These are phyloP conservation scores for Malacoctenus gilli DNA, from an alignment of 2,797 vertebrate species.

Conservation along the genomic window DNA sequence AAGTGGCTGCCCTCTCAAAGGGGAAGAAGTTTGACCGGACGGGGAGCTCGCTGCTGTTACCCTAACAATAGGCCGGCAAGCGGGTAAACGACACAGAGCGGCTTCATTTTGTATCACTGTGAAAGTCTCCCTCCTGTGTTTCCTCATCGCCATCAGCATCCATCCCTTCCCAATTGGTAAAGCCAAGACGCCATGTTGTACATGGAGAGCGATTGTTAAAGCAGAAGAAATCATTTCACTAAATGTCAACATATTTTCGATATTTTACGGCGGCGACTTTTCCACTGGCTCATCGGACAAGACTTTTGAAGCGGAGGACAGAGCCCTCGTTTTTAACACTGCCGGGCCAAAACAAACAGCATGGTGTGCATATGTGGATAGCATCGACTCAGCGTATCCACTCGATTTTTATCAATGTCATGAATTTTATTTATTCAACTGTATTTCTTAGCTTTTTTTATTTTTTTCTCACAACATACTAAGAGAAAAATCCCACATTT, in stretches of 20 bases:
- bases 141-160: slow-evolving; percentile 63
- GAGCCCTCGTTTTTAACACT: slow-evolving; percentile 70
- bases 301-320: slow-evolving; percentile 55
- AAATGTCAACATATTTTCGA: slow-evolving; percentile 69
- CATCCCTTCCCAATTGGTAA: slow-evolving; percentile 51
- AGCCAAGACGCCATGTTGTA: slow-evolving; percentile 60
- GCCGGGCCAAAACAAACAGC: slow-evolving; percentile 72
- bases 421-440: slow-evolving; percentile 81
- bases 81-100: slow-evolving; percentile 62
- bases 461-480: slow-evolving; percentile 72
- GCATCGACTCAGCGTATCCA: slow-evolving; percentile 65
- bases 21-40: slow-evolving; percentile 99
- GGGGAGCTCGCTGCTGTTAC: slow-evolving; percentile 90
- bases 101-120: slow-evolving; percentile 82
- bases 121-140: slow-evolving; percentile 78
- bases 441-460: slow-evolving; percentile 74
- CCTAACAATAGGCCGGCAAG: slow-evolving; percentile 82
- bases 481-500: slow-evolving; percentile 64
- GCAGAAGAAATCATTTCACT: slow-evolving; percentile 54
- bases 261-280: slow-evolving; percentile 65
- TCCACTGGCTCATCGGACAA: slow-evolving; percentile 56
- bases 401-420: slow-evolving; percentile 72
- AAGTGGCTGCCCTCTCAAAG: slow-evolving; percentile 97
- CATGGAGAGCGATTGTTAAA: slow-evolving; percentile 62
- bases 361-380: slow-evolving; percentile 68